Base-by-base conservation (phyloP, 2,797 vertebrate genomes). In the Labeo calbasu region DNA sequence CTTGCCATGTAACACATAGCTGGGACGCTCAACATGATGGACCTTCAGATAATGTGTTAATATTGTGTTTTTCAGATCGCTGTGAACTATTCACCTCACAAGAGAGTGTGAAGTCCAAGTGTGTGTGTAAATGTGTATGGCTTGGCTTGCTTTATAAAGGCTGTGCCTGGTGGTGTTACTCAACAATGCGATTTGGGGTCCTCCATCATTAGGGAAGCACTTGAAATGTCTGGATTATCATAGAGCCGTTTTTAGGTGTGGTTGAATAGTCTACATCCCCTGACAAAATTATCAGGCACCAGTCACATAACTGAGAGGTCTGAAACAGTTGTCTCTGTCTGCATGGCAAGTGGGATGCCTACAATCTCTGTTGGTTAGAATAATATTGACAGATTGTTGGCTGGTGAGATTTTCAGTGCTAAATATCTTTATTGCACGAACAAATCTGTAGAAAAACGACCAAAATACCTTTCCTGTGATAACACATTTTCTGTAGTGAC, bases 161-260 rank as follows among this genome's bases (percentile, higher is more conserved):
- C 23, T 51, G 83, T 53, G 51, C 36, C 19, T 81, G 86, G 86
- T 82, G 88, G 76, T 86, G 87, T 83, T 82, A 65, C 72, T 83
- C 79, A 85, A 46, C 70, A 59, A 51, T 85, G 80, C 85, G 72
- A 70, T 84, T 86, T 90, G 88, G 90, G 88, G 87, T 86, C 86
- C 86, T 69, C 86, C 79, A 70, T 53, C 82, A 90, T 92, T 92
- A 82, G 77, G 89, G 89, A 89, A 89, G 92, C 91, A 91, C 93
- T 94, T 92, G 86, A 94, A 92, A 95, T 94, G 90, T 89, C 91
- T 92, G 93, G 92, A 94, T 95, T 94, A 95, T 94, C 91, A 83
- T 89, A 85, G 90, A 53, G 86, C 93, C 90, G 91, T 94, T 94
- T 94, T 92, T 94, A 92, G 92, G 92, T 91, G 89, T 73, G 86